Base-by-base conservation (phyloP, 2,888 invertebrate genomes). In the Pollenia angustigena region DNA sequence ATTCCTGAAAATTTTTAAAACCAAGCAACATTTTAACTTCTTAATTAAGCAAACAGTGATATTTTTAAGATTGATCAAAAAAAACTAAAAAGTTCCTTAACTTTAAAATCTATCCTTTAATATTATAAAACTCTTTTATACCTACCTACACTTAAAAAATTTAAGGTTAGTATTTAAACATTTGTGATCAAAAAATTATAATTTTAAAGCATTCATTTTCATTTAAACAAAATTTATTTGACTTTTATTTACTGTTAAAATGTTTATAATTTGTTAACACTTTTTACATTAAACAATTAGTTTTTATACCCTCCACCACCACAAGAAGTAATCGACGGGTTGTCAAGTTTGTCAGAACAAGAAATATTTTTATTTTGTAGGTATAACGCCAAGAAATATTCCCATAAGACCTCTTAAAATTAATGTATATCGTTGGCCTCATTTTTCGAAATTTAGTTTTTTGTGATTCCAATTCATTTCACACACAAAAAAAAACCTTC, bases 101-200 rank as follows among this genome's bases (percentile, higher is more conserved):
- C 32, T 8, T 42, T 2, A 75, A 74, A 32, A 64, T 56, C 23
- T 46, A 8, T 18, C 8, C 4, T 52, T 40, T 78, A 1, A 48
- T 14, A 56, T 44, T 54, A 14, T 14, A 52, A 52, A 54, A 44
- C 4, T n/a, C 52, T 52, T 1, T 46, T n/a, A 8, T n/a, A 23
- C 23, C 23, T 23, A 40, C n/a, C 23, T 23, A 40, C n/a, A 60
- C 12, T 60, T 12, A 68, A 68, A n/a, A 50, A 40, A 75, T 46
- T 68, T 42, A 85, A 85, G 81, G 85, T 85, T 81, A 40, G 85
- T 81, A 76, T 18, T n/a, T 10, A n/a, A 62, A n/a, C 50, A 2
- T 12, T 23, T 42, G 16, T 11, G 8, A 18, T 40, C 12, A 62
- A 9, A 6, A 42, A 16, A 42, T 16, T 50, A 14, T 16, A 11